phyloP scores from a whole-genome alignment of 2,888 invertebrate genomes.

The Xanthia icteritia region DNA sequence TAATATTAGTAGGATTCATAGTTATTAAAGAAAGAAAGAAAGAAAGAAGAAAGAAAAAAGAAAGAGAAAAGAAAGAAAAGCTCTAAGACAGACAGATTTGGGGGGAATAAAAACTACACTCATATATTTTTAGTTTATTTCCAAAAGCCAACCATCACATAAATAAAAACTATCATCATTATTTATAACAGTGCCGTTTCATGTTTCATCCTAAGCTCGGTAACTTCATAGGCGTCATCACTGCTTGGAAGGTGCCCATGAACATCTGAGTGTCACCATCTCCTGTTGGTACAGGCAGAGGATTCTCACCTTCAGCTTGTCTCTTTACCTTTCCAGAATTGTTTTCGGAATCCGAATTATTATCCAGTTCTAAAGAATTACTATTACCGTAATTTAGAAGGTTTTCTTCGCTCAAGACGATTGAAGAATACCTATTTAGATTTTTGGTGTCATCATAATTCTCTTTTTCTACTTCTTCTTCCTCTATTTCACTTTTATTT shows the following conservation, averaged over 20 bases:
- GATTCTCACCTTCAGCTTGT: constrained; percentile 49
- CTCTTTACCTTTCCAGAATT: constrained; percentile 54
- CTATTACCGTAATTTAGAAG: constrained; percentile 32
- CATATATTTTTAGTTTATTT: constrained; percentile 4
- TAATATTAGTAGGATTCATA: background rate
- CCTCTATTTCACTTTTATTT: background rate
- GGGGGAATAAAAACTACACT: too few species aligned
- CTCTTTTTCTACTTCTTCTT: background rate
- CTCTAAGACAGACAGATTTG: background rate
- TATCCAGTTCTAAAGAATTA: constrained; percentile 27
- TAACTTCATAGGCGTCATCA: constrained; percentile 72
- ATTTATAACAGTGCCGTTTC: background rate
- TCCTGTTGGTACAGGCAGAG: constrained; percentile 40
- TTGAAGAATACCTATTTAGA: constrained; percentile 3
- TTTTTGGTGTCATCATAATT: background rate
- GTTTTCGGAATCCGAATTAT: background rate
- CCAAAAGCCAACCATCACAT: background rate
- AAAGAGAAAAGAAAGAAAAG: too few species aligned
- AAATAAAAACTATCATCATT: background rate
- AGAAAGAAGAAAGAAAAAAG: too few species aligned
- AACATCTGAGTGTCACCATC: constrained; percentile 71
- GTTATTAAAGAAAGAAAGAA: background rate
- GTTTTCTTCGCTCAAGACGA: constrained; percentile 31
- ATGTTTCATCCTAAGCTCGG: constrained; percentile 50
- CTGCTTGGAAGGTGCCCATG: constrained; percentile 76